Evolutionary conservation across 2,797 vertebrate genomes (phyloP).

Genomic region (Argentina silus): DNA sequence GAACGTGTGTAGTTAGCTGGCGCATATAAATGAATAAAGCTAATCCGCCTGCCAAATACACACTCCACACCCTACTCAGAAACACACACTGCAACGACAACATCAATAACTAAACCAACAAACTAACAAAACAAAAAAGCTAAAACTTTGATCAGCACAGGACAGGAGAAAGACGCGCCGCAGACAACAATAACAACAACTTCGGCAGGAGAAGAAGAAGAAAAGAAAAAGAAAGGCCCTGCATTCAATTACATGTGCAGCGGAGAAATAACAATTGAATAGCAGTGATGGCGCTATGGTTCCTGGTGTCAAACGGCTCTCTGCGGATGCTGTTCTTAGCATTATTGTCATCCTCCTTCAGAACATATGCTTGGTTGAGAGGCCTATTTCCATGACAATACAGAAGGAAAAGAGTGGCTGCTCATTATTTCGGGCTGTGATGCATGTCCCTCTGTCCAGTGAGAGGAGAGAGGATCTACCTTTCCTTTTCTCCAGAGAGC

Average conservation of each 20-base stretch:
- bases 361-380: slow-evolving; percentile 25
- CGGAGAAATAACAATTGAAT: neutral
- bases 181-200: slow-evolving; percentile 26
- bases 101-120: slow-evolving; percentile 45
- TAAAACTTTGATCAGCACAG: slow-evolving; percentile 56
- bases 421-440: slow-evolving; percentile 52
- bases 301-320: slow-evolving; percentile 48
- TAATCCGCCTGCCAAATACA: slow-evolving; percentile 9
- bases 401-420: slow-evolving; percentile 56
- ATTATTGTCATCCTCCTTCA: slow-evolving; percentile 42
- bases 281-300: slow-evolving; percentile 48
- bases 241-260: slow-evolving; percentile 25
- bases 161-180: slow-evolving; percentile 40
- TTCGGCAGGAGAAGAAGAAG: slow-evolving; percentile 46
- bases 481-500: slow-evolving; percentile 54
- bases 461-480: slow-evolving; percentile 48
- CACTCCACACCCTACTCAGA: neutral
- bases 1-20: slow-evolving; percentile 28
- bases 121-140: slow-evolving; percentile 47
- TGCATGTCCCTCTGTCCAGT: slow-evolving; percentile 51
- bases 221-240: slow-evolving; percentile 56
- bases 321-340: slow-evolving; percentile 34
- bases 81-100: slow-evolving; percentile 8
- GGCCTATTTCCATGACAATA: slow-evolving; percentile 66
- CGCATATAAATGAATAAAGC: slow-evolving; percentile 53